phyloP scores from a whole-genome alignment of 2,797 vertebrate species.

The Cirrhinus mrigala region DNA sequence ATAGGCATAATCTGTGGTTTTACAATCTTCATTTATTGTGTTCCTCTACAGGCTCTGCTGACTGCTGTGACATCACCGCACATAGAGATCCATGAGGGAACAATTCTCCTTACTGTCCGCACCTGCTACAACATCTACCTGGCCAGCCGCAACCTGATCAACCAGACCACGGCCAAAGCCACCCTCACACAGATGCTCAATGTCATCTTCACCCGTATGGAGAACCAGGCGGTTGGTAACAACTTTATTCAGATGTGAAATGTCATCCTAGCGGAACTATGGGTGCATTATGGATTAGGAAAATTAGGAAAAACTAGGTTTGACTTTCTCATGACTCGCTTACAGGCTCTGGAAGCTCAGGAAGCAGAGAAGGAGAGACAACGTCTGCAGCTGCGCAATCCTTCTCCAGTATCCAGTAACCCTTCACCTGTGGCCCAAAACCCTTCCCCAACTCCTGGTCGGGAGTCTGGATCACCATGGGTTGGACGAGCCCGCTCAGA shows the following conservation, averaged over 20 bases:
- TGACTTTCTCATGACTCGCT: conserved; percentile 22
- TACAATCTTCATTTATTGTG: background rate
- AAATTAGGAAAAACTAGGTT: background rate
- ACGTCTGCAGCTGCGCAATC: conserved; percentile 79
- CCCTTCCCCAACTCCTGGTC: conserved; percentile 72
- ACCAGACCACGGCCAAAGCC: conserved; percentile 98
- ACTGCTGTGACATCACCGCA: conserved; percentile 95
- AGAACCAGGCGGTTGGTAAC: conserved; percentile 91
- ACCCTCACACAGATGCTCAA: conserved; percentile 98
- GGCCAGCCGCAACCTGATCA: conserved; percentile 99
- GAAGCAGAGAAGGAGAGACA: conserved; percentile 86
- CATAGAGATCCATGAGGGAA: conserved; percentile 97
- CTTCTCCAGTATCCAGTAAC: conserved; percentile 37
- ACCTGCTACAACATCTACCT: conserved; percentile 99
- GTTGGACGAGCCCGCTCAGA: conserved; percentile 63
- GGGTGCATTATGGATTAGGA: background rate
- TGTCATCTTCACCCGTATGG: conserved; percentile 97
- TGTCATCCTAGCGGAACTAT: background rate
- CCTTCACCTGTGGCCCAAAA: conserved; percentile 74
- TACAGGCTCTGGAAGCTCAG: conserved; percentile 87
- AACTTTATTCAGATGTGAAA: background rate
- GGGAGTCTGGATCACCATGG: conserved; percentile 78
- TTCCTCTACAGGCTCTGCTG: conserved; percentile 86
- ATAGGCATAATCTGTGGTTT: conserved; percentile 12
- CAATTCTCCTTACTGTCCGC: conserved; percentile 93